Evolutionary conservation across 2,888 invertebrate genomes (phyloP).

Genomic region (Acanthoscelides obtectus): DNA sequence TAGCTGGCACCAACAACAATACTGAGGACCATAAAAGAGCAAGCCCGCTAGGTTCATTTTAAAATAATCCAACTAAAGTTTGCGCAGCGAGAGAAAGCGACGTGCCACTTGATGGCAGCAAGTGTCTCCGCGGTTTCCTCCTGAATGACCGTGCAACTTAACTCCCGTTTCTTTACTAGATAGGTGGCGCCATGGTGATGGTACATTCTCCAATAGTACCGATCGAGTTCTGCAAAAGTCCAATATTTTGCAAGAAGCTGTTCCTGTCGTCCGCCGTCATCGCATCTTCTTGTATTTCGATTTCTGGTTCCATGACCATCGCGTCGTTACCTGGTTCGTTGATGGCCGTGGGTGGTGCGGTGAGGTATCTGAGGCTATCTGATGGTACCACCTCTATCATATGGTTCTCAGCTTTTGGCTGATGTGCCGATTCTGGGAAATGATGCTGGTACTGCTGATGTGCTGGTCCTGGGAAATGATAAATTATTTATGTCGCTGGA

Average conservation of each 20-base stretch:
- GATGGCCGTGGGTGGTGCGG: not conserved
- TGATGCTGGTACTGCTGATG: too few relatives aligned
- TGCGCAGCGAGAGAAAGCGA: too few relatives aligned
- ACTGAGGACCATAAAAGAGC: too few relatives aligned
- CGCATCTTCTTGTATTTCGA: not conserved
- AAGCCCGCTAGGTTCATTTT: too few relatives aligned
- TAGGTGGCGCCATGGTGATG: conserved; percentile 30
- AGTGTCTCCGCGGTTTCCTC: too few relatives aligned
- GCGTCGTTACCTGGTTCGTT: not conserved
- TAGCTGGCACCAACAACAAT: not conserved
- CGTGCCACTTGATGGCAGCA: too few relatives aligned
- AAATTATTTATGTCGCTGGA: too few relatives aligned
- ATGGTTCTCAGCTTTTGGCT: not conserved
- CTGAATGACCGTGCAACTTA: not conserved
- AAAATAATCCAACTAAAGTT: too few relatives aligned
- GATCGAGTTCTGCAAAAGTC: conserved; percentile 31
- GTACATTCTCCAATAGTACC: conserved; percentile 39
- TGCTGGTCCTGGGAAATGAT: too few relatives aligned
- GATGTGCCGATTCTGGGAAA: not conserved
- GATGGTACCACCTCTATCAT: not conserved
- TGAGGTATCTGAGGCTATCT: not conserved
- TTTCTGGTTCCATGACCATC: conserved; percentile 2
- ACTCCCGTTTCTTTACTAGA: not conserved
- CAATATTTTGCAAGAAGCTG: conserved; percentile 28
- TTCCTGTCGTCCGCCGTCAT: not conserved